These are phyloP conservation scores for Hyles euphorbiae DNA, from an alignment of 1,140 invertebrate species.

Conservation along the genomic window DNA sequence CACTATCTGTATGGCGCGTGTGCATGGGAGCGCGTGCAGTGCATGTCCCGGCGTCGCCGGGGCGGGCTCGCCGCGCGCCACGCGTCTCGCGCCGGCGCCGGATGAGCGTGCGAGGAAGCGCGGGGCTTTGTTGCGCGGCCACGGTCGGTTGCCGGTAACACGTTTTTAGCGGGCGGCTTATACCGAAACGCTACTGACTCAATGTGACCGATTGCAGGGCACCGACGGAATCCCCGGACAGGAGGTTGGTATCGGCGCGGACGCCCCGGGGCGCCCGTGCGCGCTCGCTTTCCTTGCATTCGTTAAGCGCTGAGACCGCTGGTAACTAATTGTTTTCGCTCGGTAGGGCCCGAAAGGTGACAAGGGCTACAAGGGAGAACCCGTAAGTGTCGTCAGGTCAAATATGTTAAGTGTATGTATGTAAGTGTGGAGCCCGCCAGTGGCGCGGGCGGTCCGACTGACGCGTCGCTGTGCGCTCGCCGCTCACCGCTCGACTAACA, in stretches of 20 bases:
- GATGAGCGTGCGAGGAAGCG: no score
- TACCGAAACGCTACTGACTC: no score
- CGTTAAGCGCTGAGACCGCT: constrained; percentile 1
- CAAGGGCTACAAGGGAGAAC: constrained; percentile 90
- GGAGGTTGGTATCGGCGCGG: constrained; percentile 79
- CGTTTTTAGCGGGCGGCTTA: no score
- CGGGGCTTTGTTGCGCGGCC: no score
- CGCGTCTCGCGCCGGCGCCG: no score
- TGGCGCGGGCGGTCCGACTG: not conserved
- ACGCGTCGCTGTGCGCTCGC: not conserved
- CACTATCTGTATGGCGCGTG: no score
- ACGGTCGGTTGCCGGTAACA: no score
- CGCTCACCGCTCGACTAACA: not conserved
- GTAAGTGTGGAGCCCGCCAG: not conserved
- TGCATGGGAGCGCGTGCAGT: no score
- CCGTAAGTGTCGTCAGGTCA: constrained; percentile 79
- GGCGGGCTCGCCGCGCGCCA: no score
- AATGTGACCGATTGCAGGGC: constrained; percentile 81
- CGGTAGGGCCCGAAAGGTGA: constrained; percentile 89
- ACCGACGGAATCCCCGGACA: constrained; percentile 94
- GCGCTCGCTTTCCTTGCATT: no score
- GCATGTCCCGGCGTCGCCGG: no score
- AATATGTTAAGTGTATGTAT: not conserved
- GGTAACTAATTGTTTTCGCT: constrained; percentile 35
- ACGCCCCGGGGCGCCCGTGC: not conserved